Evolutionary conservation across 1,140 invertebrate species (phyloP), one percentile per base, ranked within the genome.

Genomic region (Ceratoteleas bidentatus): DNA sequence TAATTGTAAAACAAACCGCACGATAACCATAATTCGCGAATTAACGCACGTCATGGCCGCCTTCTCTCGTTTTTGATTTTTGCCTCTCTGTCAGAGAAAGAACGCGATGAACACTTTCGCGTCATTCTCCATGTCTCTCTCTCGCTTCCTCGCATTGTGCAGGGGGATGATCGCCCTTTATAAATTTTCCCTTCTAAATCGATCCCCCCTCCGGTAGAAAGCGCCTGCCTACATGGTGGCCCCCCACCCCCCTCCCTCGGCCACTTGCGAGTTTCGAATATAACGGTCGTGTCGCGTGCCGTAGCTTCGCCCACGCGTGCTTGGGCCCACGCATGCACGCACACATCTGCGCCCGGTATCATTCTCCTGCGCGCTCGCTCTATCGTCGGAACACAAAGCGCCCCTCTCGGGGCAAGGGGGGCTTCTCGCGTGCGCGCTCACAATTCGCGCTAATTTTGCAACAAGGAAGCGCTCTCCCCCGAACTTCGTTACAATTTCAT

Each of bases 261-360:
- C 60, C 57, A 65, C 50, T 24, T 84, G 66, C 85, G 72, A 84
- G 87, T 89, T 88, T 87, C 85, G 85, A 88, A 89, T 85, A 89
- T 91, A 91, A 91, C 90, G 90, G 90, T 91, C 90, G 86, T 91
- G 90, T 91, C 90, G 90, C 90, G 90, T 91, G 90, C 90, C 90
- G 83, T 78, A 88, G 88, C 89, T 88, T 90, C 90, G 90, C 90
- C 90, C 89, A 91, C 90, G 90, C 90, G 90, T 88, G 87, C 87
- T 86, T 64, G 65, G 83, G 85, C 88, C 85, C 85, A 87, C 85
- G 84, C 86, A 77, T 45, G 54, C 72, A 70, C 65, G 38, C 73
- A 70, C 62, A 61, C 72, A 66, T 62, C 76, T 77, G 57, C 62
- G 73, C 74, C 58, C 75, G 43, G 15, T 64, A 61, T 65, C 54